These are phyloP conservation scores for Ecliptopera silaceata DNA, from an alignment of 2,888 invertebrate genomes.

Conservation along the genomic window DNA sequence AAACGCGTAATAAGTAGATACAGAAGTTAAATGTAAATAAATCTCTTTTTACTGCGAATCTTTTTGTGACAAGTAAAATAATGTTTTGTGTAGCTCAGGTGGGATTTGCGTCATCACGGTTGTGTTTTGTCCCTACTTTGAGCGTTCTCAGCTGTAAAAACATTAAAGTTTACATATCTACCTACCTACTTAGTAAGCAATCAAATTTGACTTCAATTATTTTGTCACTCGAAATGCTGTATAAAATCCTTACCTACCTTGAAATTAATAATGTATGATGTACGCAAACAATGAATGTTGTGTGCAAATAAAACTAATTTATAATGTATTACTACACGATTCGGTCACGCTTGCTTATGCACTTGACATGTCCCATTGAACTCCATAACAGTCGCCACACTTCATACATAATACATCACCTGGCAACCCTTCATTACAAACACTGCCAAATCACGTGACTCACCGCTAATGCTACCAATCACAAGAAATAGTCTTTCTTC, in stretches of 20 bases:
- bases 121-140: slow-evolving; percentile 1
- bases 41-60: slow-evolving; percentile 19
- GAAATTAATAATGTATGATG: too few relatives aligned
- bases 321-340: slow-evolving; percentile 36
- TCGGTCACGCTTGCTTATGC: slow-evolving; percentile 49
- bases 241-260: too few relatives aligned
- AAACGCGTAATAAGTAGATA: not conserved
- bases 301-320: slow-evolving; percentile 27
- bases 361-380: slow-evolving; percentile 49
- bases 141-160: not conserved
- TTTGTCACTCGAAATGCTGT: too few relatives aligned
- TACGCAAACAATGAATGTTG: slow-evolving; percentile 24
- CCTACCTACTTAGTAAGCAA: too few relatives aligned
- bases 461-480: slow-evolving; percentile 24
- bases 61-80: slow-evolving; percentile 14
- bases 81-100: slow-evolving; percentile 3
- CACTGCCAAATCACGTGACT: slow-evolving; percentile 31
- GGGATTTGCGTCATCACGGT: slow-evolving; percentile 13
- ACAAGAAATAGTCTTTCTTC: slow-evolving; percentile 29
- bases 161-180: too few relatives aligned
- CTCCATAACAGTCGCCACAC: slow-evolving; percentile 49
- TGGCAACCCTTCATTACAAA: slow-evolving; percentile 33
- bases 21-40: slow-evolving; percentile 26
- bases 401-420: slow-evolving; percentile 59
- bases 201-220: too few relatives aligned